Percentiles rank a stretch among this genome's conserved stretches.
Evolutionary conservation across 2,113 vertebrate genomes (phyloP).

Genomic region (Spilogale gracilis): DNA sequence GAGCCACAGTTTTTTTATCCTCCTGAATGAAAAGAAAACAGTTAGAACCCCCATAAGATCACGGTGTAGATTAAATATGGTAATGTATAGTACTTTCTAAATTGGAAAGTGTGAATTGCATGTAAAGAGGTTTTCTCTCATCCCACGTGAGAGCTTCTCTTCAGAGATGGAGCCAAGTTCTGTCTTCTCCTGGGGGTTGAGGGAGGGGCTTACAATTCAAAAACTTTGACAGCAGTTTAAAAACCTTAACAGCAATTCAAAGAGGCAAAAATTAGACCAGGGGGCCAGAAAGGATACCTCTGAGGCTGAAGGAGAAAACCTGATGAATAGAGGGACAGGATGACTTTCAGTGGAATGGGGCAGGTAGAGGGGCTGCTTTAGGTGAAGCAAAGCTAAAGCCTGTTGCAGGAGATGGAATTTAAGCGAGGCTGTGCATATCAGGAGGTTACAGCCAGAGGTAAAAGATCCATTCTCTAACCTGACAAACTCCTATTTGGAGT

Average conservation of each 20-base stretch:
- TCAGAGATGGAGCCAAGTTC: background rate
- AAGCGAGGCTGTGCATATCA: background rate
- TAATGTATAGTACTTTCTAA: background rate
- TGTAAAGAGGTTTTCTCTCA: background rate
- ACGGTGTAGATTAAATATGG: background rate
- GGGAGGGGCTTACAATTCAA: background rate
- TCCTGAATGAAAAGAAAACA: background rate
- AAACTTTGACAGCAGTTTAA: background rate
- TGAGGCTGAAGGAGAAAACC: background rate
- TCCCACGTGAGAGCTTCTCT: background rate
- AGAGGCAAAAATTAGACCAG: background rate
- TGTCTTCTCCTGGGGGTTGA: background rate
- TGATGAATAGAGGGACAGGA: background rate
- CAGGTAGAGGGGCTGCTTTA: rapidly evolving
- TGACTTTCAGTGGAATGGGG: background rate
- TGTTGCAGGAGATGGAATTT: background rate
- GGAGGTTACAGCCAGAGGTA: background rate
- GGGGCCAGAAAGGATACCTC: background rate
- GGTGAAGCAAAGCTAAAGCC: background rate
- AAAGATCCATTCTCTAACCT: background rate
- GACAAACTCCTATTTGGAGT: background rate
- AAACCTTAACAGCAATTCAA: background rate
- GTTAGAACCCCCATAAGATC: background rate
- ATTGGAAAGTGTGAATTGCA: background rate
- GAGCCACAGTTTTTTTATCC: background rate